phyloP scores from a whole-genome alignment of 2,797 vertebrate species.

The Sus cebifrons region DNA sequence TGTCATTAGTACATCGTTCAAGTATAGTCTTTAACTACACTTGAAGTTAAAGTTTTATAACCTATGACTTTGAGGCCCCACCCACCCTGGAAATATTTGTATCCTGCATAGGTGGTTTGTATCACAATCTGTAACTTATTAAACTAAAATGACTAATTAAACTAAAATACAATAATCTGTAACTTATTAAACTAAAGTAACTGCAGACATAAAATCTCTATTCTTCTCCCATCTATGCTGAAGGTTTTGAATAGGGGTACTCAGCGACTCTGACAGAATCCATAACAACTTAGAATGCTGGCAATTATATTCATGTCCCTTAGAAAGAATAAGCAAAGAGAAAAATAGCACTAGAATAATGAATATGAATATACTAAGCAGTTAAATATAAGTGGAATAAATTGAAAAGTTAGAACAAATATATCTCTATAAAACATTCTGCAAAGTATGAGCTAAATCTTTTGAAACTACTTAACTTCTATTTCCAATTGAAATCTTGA shows the following conservation, averaged over 20 bases:
- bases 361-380: constrained; percentile 38
- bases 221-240: not conserved
- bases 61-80: not conserved
- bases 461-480: constrained; percentile 44
- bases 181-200: constrained; percentile 55
- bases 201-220: not conserved
- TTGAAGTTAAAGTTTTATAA: constrained; percentile 31
- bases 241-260: not conserved
- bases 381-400: constrained; percentile 37
- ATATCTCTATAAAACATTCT: constrained; percentile 30
- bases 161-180: not conserved
- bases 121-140: not conserved
- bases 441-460: constrained; percentile 18
- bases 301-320: not conserved
- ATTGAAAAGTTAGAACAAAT: not conserved
- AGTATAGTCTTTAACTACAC: not conserved
- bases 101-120: not conserved
- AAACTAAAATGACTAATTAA: constrained; percentile 15
- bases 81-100: not conserved
- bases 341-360: not conserved
- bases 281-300: not conserved
- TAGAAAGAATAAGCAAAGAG: constrained; percentile 29
- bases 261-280: not conserved
- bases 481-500: not conserved
- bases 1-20: constrained; percentile 44